Base-by-base conservation (phyloP, 92 coral and sea anemone genomes). In the Heliopora coerulea region DNA sequence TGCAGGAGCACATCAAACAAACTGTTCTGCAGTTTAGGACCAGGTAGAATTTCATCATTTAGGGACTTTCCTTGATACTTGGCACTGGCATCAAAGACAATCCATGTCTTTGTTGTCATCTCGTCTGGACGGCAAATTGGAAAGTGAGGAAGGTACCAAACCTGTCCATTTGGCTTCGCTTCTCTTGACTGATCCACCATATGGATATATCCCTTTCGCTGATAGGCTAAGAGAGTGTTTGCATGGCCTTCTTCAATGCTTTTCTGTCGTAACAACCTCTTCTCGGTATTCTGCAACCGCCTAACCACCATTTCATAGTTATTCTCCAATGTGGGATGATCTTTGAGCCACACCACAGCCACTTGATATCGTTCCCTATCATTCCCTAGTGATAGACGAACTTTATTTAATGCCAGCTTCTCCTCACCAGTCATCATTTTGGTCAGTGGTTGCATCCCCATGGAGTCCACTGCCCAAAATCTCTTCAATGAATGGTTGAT, bases 41-140 rank as follows among this genome's bases (percentile, higher is more conserved):
- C 86, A 76, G 54, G 84, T 56, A 57, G 75, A 30, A 83, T 87
- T 15, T 18, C 66, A 26, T 80, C 88, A 20, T 83, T 87, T 57
- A 87, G 39, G 42, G 88, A 82, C 13, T 67, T 34, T 41, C 79
- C 86, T 10, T n/a, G n/a, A n/a, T n/a, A n/a, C n/a, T 81, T 82
- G 24, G 32, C 74, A 31, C 78, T 87, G 0, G 86, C 91, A 28
- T 80, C 88, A 68, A 82, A 88, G 1, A 88, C 88, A 34, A 80
- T 68, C 6, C 88, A 42, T 52, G 80, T 82, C 79, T 88, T 37
- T 4, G 42, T 37, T 4, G 42, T 37, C 11, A 11, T 4, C 11
- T 17, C 27, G 85, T 88, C 93, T 23, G 87, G 85, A 17, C 85
- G 72, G 59, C 82, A 35, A 2, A 88, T 89, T n/a, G 89, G 89